Conservation (phyloP, 2,888 invertebrate species). For the Drosophila pullipes region DNA sequence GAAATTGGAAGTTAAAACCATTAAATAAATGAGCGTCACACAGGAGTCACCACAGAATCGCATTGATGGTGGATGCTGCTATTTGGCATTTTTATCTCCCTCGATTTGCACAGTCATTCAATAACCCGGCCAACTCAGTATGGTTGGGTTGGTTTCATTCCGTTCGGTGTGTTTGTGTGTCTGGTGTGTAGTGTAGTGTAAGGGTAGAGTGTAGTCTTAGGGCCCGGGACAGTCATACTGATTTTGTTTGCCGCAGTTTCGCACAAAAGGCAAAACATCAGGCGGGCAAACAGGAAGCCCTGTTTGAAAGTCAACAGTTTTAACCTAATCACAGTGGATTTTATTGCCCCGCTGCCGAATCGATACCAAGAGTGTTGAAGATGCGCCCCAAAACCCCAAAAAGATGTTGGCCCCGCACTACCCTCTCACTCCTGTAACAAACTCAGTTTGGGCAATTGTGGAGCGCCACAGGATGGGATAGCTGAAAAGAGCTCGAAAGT, state of each 20-base stretch:
- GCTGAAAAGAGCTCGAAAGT: slow-evolving; percentile 18
- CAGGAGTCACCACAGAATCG: slow-evolving; percentile 67
- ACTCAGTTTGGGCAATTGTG: slow-evolving; percentile 43
- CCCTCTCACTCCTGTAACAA: not conserved
- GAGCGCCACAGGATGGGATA: slow-evolving; percentile 53
- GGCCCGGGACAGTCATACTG: slow-evolving; percentile 44
- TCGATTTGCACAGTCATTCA: slow-evolving; percentile 80
- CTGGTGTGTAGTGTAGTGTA: not conserved
- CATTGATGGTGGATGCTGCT: slow-evolving; percentile 53
- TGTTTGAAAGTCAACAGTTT: slow-evolving; percentile 83
- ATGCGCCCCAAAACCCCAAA: slow-evolving; percentile 1
- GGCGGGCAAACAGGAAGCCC: slow-evolving; percentile 56
- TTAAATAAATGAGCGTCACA: slow-evolving; percentile 82
- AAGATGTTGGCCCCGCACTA: not conserved
- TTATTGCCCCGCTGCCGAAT: slow-evolving; percentile 73
- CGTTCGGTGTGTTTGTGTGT: slow-evolving; percentile 2
- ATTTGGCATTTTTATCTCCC: slow-evolving; percentile 71
- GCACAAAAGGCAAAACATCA: slow-evolving; percentile 53
- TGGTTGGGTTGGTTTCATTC: slow-evolving; percentile 1
- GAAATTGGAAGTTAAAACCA: slow-evolving; percentile 82
- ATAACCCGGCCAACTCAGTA: slow-evolving; percentile 53
- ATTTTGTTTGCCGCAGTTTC: slow-evolving; percentile 55
- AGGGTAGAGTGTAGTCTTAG: slow-evolving; percentile 6
- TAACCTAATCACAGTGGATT: slow-evolving; percentile 82
- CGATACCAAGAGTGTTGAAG: slow-evolving; percentile 48